Base-by-base conservation (phyloP, 2,888 invertebrate genomes). In the Tricholauxania praeusta region DNA sequence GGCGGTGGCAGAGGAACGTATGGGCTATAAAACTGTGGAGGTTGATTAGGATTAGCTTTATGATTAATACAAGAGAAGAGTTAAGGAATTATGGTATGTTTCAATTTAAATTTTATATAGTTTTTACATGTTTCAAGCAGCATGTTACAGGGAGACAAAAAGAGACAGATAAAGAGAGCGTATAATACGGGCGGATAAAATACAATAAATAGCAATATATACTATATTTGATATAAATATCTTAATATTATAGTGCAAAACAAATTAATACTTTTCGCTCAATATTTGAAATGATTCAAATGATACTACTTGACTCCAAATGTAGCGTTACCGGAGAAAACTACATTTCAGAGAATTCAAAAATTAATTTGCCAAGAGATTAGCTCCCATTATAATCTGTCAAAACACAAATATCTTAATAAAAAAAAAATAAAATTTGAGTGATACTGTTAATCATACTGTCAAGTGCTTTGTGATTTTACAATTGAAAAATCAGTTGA, bases 1-100 rank as follows among this genome's bases (percentile, higher is more conserved):
- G 72, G 53, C 60, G 72, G 66, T 53, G 72, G 14, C 67, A 28
- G 51, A 69, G 32, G 62, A 49, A 22, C 62, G 47, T 70, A 70
- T 71, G 71, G 69, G 22, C 74, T 79, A 72, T 69, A 72, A 76
- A 77, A 80, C 68, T 76, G 80, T 77, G 74, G 77, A 75, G 77
- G 65, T 72, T 78, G 80, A 79, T 77, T 82, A 79, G 79, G 78
- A 79, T 79, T 79, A 82, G 80, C 84, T 85, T 80, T 76, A 48
- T 73, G 72, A 79, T 83, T 82, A 82, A 78, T 84, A 69, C 76
- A 53, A 71, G 52, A 77, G 75, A 64, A 62, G 49, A 22, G 51
- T 63, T 66, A 19, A 28, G 63, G 52, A 1, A 47, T 19, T 32
- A 17, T 47, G 10, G 3, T 49, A 15, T 63, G 22, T n/a, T 64